Evolutionary conservation across 1,140 invertebrate genomes (phyloP).

Genomic region (Aphelenchoides fujianensis): DNA sequence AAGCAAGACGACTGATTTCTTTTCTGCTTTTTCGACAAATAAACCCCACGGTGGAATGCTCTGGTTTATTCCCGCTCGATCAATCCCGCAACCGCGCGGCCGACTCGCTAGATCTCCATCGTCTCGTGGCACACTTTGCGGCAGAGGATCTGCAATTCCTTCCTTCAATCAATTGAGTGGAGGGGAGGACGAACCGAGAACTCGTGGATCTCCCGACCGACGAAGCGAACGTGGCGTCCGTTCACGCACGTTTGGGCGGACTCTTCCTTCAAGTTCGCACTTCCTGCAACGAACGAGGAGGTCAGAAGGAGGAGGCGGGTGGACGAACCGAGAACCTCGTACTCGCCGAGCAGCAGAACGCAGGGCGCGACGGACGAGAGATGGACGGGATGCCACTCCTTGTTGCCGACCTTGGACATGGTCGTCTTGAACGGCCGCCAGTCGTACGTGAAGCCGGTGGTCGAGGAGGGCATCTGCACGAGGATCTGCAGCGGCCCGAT

Average conservation of each 20-base stretch:
- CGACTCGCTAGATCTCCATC: conserved; percentile 22
- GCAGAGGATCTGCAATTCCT: conserved; percentile 11
- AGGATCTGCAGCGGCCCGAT: conserved; percentile 11
- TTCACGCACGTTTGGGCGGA: conserved; percentile 1
- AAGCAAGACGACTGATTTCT: too few relatives aligned
- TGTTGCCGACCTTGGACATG: conserved; percentile 7
- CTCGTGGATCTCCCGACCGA: conserved; percentile 8
- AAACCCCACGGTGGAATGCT: too few relatives aligned
- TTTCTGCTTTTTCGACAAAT: too few relatives aligned
- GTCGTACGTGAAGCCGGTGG: not conserved
- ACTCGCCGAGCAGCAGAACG: not conserved
- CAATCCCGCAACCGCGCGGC: too few relatives aligned
- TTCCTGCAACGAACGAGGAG: too few relatives aligned
- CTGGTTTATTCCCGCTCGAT: too few relatives aligned
- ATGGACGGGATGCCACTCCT: conserved; percentile 16
- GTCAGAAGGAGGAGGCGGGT: too few relatives aligned
- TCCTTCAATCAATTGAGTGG: not conserved
- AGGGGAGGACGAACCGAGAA: not conserved
- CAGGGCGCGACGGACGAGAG: conserved; percentile 7
- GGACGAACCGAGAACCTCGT: conserved; percentile 11
- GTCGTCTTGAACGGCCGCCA: conserved; percentile 2
- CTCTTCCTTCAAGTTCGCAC: conserved; percentile 19
- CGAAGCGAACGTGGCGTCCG: not conserved
- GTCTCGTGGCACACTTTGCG: conserved; percentile 15
- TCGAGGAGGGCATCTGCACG: not conserved